Base-by-base conservation (phyloP, 2,113 vertebrate species). In the Labrus mixtus region DNA sequence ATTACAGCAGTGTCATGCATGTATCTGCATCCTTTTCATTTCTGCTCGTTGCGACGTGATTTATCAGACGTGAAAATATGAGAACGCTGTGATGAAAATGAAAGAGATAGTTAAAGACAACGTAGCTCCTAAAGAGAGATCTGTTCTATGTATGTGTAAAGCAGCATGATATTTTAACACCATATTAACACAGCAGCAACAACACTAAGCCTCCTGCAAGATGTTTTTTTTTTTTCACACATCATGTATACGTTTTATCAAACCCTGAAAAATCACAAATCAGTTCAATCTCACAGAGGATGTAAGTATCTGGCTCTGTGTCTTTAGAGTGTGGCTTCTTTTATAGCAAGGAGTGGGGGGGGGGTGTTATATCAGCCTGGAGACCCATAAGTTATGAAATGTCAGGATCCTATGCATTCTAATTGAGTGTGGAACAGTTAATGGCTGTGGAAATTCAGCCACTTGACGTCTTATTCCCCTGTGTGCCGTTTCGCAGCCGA, bases 21-120 rank as follows among this genome's bases (percentile, higher is more conserved):
- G 92, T 95, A 91, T 94, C 93, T 94, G 93, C 94, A 90, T 93
- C 94, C 93, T 91, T 95, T 94, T 95, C 95, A 94, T 96, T 95
- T 95, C 95, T 96, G 91, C 90, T 92, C 91, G 6, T 33, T 33
- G 29, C 4, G 76, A 87, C 89, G 91, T 96, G 95, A 98, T 98
- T 98, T 97, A 97, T 97, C 95, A 95, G 94, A 48, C 17, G 93
- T 91, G 91, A 90, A 96, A 95, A 96, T 95, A 95, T 74, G 93
- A 95, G 91, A 93, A 74, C 89, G 15, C 93, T 92, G 93, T 92
- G 86, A 92, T 92, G 94, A 95, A 95, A 95, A 89, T 93, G 91
- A 90, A 95, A 96, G 94, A 96, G 96, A 97, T 95, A 92, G 92
- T 94, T 91, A 93, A 91, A 92, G 92, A 93, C 90, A 91, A 93